Evolutionary conservation across 2,888 invertebrate species (phyloP).

Genomic region (Isotomurus palustris): DNA sequence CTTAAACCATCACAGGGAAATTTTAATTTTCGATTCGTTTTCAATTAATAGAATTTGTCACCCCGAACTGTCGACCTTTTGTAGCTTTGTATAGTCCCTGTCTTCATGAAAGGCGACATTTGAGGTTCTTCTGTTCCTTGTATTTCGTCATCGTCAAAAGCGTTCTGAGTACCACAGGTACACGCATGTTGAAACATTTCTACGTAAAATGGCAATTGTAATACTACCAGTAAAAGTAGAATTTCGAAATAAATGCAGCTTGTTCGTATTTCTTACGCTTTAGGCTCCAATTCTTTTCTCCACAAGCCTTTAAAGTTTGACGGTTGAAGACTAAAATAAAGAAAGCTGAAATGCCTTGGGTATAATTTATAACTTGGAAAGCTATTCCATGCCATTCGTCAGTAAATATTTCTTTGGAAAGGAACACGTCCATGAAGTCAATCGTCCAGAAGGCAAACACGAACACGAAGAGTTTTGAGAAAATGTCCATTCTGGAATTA

Average conservation of each 20-base stretch:
- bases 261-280: background rate
- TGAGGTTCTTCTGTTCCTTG: no score
- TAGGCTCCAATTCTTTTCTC: constrained; percentile 14
- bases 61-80: constrained; percentile 23
- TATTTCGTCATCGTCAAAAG: background rate
- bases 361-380: constrained; percentile 10
- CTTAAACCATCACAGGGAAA: no score
- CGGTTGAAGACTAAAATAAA: constrained; percentile 30
- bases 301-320: constrained; percentile 22
- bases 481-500: constrained; percentile 4
- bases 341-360: constrained; percentile 29
- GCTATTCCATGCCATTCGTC: background rate
- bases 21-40: no score
- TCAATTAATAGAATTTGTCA: constrained; percentile 17
- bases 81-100: constrained; percentile 10
- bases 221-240: background rate
- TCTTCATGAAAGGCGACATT: constrained; percentile 32
- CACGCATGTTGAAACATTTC: constrained; percentile 33
- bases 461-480: constrained; percentile 7
- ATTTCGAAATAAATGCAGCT: background rate
- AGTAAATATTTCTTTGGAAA: background rate
- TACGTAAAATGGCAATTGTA: background rate
- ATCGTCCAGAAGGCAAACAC: constrained; percentile 3
- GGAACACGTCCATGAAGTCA: constrained; percentile 4
- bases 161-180: constrained; percentile 17